A percentile compares a stretch with the other conserved stretches of the same genome.
Evolutionary conservation across 2,797 vertebrate species (phyloP).

Genomic region (Rhinatrema bivittatum): DNA sequence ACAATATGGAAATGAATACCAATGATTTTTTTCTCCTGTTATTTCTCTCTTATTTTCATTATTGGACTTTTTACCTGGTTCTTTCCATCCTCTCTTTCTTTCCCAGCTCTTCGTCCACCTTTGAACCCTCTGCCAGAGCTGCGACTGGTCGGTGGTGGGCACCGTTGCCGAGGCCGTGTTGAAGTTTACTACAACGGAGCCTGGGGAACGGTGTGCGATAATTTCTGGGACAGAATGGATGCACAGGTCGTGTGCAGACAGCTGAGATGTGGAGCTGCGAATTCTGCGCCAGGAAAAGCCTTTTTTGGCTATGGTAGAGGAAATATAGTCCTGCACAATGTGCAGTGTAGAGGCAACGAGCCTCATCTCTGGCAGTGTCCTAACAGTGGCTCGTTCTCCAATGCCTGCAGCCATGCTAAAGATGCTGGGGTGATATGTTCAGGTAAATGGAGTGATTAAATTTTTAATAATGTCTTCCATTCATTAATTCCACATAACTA

Average conservation of each 20-base stretch:
- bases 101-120: too few species aligned
- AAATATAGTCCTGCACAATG: not conserved
- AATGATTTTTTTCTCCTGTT: too few species aligned
- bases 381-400: conserved; percentile 55
- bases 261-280: not conserved
- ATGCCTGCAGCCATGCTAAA: conserved; percentile 63
- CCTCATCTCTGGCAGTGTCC: conserved; percentile 54
- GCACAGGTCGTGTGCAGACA: conserved; percentile 3
- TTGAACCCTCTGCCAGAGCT: too few species aligned
- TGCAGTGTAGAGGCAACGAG: not conserved
- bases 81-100: too few species aligned
- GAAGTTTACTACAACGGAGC: not conserved
- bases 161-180: not conserved
- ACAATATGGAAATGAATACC: too few species aligned
- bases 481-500: too few species aligned
- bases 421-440: conserved; percentile 47
- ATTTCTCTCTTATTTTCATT: too few species aligned
- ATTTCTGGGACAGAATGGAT: conserved; percentile 1
- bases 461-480: too few species aligned
- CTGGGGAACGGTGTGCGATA: not conserved
- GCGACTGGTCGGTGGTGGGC: not conserved
- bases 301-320: not conserved
- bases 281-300: not conserved
- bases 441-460: not conserved
- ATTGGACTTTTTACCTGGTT: too few species aligned